These are phyloP conservation scores for Cinara cedri DNA, from an alignment of 2,888 invertebrate genomes.

Conservation along the genomic window DNA sequence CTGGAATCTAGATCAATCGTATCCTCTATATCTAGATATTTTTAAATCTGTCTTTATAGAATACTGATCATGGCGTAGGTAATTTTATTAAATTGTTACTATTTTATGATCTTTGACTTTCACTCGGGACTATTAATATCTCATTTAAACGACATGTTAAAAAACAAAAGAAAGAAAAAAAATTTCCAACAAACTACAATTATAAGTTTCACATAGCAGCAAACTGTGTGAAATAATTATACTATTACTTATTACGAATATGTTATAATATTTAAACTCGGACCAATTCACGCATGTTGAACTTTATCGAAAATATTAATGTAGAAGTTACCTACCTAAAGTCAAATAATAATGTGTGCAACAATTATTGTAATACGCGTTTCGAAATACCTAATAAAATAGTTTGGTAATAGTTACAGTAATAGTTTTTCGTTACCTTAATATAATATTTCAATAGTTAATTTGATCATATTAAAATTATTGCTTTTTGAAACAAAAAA, in stretches of 20 bases:
- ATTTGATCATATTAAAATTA: too few relatives aligned
- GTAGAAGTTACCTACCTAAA: neutral
- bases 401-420: too few relatives aligned
- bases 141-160: slow-evolving; percentile 2
- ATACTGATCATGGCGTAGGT: too few relatives aligned
- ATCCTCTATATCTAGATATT: too few relatives aligned
- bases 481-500: too few relatives aligned
- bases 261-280: neutral
- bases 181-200: neutral
- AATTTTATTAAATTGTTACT: slow-evolving; percentile 18
- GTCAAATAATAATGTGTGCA: neutral
- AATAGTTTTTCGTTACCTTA: too few relatives aligned
- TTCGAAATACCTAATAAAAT: neutral
- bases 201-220: neutral
- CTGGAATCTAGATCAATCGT: too few relatives aligned
- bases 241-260: neutral
- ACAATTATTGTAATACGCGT: neutral
- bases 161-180: slow-evolving; percentile 21
- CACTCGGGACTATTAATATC: slow-evolving; percentile 34
- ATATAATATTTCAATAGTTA: too few relatives aligned
- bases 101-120: slow-evolving; percentile 18
- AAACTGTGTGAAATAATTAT: neutral
- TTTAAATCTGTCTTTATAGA: too few relatives aligned
- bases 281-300: slow-evolving; percentile 11
- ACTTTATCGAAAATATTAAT: neutral